Percentiles rank a stretch among this genome's conserved stretches.
Evolutionary conservation across 1,140 invertebrate species (phyloP).

Genomic region (Nomia melanderi): DNA sequence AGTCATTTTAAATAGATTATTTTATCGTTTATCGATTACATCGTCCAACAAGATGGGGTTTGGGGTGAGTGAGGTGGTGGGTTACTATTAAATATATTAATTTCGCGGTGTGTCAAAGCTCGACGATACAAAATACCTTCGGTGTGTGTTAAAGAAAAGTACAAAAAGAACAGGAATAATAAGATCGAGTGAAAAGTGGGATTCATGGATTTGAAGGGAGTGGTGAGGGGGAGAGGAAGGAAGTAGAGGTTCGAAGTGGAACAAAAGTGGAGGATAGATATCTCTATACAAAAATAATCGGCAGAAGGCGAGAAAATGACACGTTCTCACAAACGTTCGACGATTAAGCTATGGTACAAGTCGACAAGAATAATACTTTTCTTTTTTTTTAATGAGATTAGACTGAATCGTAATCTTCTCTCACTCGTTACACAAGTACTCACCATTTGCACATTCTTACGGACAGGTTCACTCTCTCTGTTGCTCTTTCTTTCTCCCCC

Average conservation of each 20-base stretch:
- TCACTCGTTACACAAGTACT: constrained; percentile 4
- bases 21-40: constrained; percentile 72
- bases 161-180: constrained; percentile 46
- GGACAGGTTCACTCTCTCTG: neutral
- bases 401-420: constrained; percentile 66
- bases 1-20: constrained; percentile 75
- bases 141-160: constrained; percentile 43
- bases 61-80: neutral
- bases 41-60: constrained; percentile 68
- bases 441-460: neutral
- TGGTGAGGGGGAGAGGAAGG: neutral
- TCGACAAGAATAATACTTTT: constrained; percentile 78
- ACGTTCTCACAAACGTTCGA: constrained; percentile 59
- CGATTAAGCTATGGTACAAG: constrained; percentile 75
- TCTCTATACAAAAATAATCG: constrained; percentile 73
- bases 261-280: constrained; percentile 37
- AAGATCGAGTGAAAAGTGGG: constrained; percentile 18
- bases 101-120: constrained; percentile 62
- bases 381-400: constrained; percentile 65
- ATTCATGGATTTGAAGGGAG: neutral
- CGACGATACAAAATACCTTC: constrained; percentile 53
- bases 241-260: neutral
- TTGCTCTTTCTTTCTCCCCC: no score
- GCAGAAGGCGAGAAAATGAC: constrained; percentile 62
- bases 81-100: constrained; percentile 77